Percentiles rank a stretch among this genome's conserved stretches.
phyloP scores from a whole-genome alignment of 2,797 vertebrate species.

The Poecile montanus region DNA sequence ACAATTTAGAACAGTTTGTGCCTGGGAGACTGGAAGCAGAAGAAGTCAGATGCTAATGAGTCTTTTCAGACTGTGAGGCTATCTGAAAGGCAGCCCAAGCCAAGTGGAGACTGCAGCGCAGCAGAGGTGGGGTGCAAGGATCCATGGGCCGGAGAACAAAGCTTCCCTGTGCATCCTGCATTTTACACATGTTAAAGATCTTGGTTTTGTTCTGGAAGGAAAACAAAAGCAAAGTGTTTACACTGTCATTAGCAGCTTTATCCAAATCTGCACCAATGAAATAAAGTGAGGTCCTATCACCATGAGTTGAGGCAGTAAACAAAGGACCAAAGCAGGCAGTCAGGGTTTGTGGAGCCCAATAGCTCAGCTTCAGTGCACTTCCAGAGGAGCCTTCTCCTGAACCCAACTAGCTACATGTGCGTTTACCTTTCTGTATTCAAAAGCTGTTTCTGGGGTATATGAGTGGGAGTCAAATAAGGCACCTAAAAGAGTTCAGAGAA shows the following conservation, averaged over 20 bases:
- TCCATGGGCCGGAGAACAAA: neutral
- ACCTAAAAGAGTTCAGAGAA: neutral
- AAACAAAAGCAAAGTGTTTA: neutral
- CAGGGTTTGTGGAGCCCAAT: neutral
- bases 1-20: neutral
- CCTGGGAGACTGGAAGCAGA: neutral
- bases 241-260: neutral
- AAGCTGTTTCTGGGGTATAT: neutral
- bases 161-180: neutral
- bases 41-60: neutral
- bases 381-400: neutral
- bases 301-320: neutral
- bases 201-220: neutral
- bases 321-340: fast-evolving
- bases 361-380: neutral
- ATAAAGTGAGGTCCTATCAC: neutral
- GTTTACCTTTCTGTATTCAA: neutral
- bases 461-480: neutral
- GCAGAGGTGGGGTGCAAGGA: neutral
- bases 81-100: neutral
- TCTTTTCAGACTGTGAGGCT: neutral
- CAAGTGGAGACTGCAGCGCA: neutral
- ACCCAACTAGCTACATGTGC: neutral
- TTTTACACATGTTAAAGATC: neutral
- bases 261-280: neutral